phyloP scores from a whole-genome alignment of 2,888 invertebrate species.

The Hypena proboscidalis region DNA sequence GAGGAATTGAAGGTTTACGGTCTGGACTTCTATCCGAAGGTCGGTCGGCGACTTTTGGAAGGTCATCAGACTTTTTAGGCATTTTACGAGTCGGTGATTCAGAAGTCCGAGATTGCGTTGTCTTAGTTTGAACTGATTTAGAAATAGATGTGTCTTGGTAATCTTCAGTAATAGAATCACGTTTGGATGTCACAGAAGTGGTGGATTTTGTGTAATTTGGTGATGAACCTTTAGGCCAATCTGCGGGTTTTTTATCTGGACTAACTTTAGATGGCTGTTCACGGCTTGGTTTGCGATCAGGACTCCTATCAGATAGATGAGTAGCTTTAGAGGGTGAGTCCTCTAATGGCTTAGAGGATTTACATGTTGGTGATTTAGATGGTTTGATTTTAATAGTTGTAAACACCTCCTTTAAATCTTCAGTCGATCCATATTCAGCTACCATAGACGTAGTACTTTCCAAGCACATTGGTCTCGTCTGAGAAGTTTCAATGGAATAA shows the following conservation, averaged over 20 bases:
- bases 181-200: constrained; percentile 16
- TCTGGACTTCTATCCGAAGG: constrained; percentile 25
- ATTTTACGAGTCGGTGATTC: constrained; percentile 27
- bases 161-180: constrained; percentile 11
- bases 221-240: constrained; percentile 10
- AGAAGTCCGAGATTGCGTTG: constrained; percentile 17
- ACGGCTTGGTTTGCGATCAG: constrained; percentile 6
- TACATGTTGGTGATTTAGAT: constrained; percentile 19
- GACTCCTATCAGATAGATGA: constrained; percentile 4
- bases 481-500: constrained; percentile 18
- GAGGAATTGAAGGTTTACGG: constrained; percentile 14
- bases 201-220: constrained; percentile 22
- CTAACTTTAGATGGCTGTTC: constrained; percentile 10
- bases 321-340: constrained; percentile 2
- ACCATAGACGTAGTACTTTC: constrained; percentile 29
- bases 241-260: constrained; percentile 17
- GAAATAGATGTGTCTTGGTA: constrained; percentile 15
- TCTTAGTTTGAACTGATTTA: constrained; percentile 12
- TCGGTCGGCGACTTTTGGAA: constrained; percentile 13
- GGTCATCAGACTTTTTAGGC: neutral
- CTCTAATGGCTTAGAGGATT: constrained; percentile 13
- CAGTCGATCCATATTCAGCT: constrained; percentile 26
- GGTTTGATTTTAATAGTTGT: constrained; percentile 11
- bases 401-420: constrained; percentile 15
- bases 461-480: constrained; percentile 15